Evolutionary conservation across 2,113 vertebrate genomes (phyloP), one percentile per base, ranked within the genome.

Genomic region (Corythornis vintsioides): DNA sequence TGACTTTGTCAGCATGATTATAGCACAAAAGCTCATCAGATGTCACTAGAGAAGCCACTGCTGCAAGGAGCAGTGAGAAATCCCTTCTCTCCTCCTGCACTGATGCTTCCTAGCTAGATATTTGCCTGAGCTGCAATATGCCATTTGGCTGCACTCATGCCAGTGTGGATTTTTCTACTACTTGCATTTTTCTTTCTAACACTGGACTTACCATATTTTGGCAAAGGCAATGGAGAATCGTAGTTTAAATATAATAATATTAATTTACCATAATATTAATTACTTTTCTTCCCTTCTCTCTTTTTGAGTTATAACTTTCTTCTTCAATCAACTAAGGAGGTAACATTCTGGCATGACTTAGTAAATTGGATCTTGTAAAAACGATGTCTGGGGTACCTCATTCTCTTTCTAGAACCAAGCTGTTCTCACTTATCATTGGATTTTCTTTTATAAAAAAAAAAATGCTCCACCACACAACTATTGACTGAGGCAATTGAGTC

Each of bases 291-390:
- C 22, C 26, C 17, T 21, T 26, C 35, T 53, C 18, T 59, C 60
- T 64, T 74, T 94, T 83, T 77, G 50, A 59, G 35, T 94, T 96
- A 43, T n/a, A 93, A 86, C 29, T 90, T 95, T 95, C 72, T 82
- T 93, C 77, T 81, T 71, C 43, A 50, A 50, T 90, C 96, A 94
- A 45, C 40, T 71, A 35, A 57, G 72, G 82, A 92, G 80, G 78
- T 77, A 66, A 84, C 33, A 80, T 72, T 80, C 69, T 89, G 88
- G 40, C 56, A 88, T 67, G 95, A 70, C 90, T 95, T 84, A 88
- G 52, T 91, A 95, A 94, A 94, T 14, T 53, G 29, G 59, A 42
- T 61, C 83, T 83, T 93, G 72, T 91, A 91, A 96, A 97, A 97
- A 72, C 53, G 77, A 10, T 86, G 43, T 42, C 65, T 96, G 90